A percentile compares a stretch with the other conserved stretches of the same genome.
These are phyloP conservation scores for Jordanella pulchra DNA, from an alignment of 2,797 vertebrate species.

Conservation along the genomic window DNA sequence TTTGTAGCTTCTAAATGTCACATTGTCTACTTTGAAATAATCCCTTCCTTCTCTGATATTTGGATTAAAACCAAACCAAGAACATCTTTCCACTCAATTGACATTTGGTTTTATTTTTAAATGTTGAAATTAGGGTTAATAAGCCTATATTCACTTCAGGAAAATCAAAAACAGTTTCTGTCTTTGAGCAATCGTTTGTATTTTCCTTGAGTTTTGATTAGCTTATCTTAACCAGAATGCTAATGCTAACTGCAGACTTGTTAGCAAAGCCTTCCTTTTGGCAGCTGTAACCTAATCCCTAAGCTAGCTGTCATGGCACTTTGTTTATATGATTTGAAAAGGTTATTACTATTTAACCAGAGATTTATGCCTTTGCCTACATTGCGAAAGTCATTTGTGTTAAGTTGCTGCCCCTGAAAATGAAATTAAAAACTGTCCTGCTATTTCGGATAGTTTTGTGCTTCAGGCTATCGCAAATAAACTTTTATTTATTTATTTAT, in stretches of 20 bases:
- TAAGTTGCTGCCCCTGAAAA: too few species aligned
- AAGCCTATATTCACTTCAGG: neutral
- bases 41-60: neutral
- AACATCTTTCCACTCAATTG: too few species aligned
- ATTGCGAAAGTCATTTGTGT: too few species aligned
- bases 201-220: neutral
- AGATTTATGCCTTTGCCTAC: neutral
- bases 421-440: too few species aligned
- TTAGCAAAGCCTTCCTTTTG: neutral
- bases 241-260: neutral
- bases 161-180: neutral
- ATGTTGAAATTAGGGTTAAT: neutral
- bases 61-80: neutral
- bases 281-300: too few species aligned
- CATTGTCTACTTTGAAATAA: neutral
- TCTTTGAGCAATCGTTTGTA: neutral
- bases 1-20: neutral
- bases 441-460: too few species aligned
- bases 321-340: neutral
- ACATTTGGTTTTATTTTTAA: neutral
- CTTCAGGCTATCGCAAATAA: too few species aligned
- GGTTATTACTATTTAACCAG: neutral
- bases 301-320: neutral
- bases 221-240: neutral
- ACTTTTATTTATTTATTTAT: too few species aligned